Percentiles rank a stretch among this genome's conserved stretches.
Conservation (phyloP, 2,888 invertebrate genomes). For the Prenolepis imparis region DNA sequence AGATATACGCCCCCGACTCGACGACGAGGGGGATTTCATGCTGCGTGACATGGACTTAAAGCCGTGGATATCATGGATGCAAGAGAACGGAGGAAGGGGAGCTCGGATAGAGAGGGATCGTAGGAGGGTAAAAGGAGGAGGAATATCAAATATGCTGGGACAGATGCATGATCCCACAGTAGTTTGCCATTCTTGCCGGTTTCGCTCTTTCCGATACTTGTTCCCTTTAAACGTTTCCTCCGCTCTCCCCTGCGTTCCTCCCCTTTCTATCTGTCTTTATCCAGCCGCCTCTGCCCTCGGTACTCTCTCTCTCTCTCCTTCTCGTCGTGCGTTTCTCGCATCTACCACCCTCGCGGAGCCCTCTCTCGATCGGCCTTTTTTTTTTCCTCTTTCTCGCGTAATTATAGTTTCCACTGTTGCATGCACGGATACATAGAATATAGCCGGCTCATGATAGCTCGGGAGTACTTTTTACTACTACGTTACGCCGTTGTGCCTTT, state of each 20-base stretch:
- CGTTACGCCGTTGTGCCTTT: constrained; percentile 21
- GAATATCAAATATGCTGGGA: constrained; percentile 85
- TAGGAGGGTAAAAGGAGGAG: constrained; percentile 53
- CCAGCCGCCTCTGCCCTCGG: constrained; percentile 32
- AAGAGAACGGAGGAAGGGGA: not conserved
- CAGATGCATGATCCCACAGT: constrained; percentile 85
- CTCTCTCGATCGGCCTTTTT: constrained; percentile 61
- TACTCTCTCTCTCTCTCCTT: constrained; percentile 15
- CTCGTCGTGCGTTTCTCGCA: constrained; percentile 45
- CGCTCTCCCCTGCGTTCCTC: constrained; percentile 52
- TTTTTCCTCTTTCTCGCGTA: constrained; percentile 68
- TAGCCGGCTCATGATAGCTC: constrained; percentile 8
- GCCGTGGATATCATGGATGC: constrained; percentile 57
- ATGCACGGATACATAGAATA: constrained; percentile 54
- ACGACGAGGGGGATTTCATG: constrained; percentile 45
- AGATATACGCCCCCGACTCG: constrained; percentile 5
- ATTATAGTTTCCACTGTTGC: constrained; percentile 74
- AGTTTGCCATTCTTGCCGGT: constrained; percentile 84
- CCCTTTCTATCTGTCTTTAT: constrained; percentile 36
- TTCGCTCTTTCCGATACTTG: constrained; percentile 49
- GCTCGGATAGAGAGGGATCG: constrained; percentile 49
- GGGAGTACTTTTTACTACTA: constrained; percentile 45
- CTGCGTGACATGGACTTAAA: constrained; percentile 60
- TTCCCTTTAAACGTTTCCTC: constrained; percentile 63
- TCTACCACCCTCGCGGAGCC: constrained; percentile 55